These are phyloP conservation scores for Lordiphosa collinella DNA, from an alignment of 1,140 invertebrate genomes.

Conservation along the genomic window DNA sequence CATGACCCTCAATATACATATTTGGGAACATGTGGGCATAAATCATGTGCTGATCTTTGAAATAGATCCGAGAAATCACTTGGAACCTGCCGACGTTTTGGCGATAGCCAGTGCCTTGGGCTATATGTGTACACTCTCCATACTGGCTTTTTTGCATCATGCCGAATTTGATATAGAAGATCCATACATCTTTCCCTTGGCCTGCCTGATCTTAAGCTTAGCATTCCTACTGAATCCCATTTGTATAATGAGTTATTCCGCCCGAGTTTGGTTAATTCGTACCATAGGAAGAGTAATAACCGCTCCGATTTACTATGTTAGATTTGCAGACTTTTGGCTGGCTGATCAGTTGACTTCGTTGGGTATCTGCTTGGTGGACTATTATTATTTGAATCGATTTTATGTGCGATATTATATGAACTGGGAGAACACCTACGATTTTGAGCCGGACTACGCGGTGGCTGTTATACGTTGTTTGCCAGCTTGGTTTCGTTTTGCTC, in stretches of 20 bases:
- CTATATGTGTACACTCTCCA: slow-evolving; percentile 84
- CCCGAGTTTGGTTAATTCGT: slow-evolving; percentile 66
- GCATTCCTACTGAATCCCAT: slow-evolving; percentile 85
- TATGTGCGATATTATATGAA: slow-evolving; percentile 33
- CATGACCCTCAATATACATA: slow-evolving; percentile 85
- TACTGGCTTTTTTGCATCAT: slow-evolving; percentile 80
- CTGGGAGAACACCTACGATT: slow-evolving; percentile 2
- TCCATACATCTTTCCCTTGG: slow-evolving; percentile 83
- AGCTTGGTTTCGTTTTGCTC: slow-evolving; percentile 91
- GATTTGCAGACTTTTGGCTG: slow-evolving; percentile 95
- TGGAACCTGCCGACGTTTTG: slow-evolving; percentile 84
- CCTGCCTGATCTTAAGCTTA: slow-evolving; percentile 81
- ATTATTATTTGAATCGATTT: slow-evolving; percentile 81
- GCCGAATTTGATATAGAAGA: slow-evolving; percentile 80
- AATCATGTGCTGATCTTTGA: slow-evolving; percentile 91
- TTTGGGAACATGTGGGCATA: slow-evolving; percentile 87
- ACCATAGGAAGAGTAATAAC: slow-evolving; percentile 83
- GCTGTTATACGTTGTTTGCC: slow-evolving; percentile 88
- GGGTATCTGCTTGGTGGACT: slow-evolving; percentile 88
- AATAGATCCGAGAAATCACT: slow-evolving; percentile 86
- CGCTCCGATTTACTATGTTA: slow-evolving; percentile 91
- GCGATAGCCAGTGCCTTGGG: slow-evolving; percentile 84
- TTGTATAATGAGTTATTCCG: slow-evolving; percentile 81
- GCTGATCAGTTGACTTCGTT: slow-evolving; percentile 94
- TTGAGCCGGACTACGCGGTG: slow-evolving; percentile 29